A percentile compares a stretch with the other conserved stretches of the same genome.
Evolutionary conservation across 2,888 invertebrate species (phyloP).

Genomic region (Zygaena filipendulae): DNA sequence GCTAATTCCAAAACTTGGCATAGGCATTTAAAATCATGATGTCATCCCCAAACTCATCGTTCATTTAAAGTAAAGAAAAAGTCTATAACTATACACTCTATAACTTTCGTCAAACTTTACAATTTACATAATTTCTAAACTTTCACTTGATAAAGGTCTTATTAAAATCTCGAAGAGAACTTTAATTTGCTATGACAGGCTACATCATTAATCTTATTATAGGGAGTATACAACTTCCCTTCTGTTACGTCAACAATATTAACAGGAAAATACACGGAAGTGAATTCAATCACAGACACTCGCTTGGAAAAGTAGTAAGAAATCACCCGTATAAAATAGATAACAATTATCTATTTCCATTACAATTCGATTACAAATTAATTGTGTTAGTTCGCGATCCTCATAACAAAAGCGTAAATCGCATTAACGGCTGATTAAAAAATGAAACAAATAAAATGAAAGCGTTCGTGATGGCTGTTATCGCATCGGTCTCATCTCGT

Average conservation of each 20-base stretch:
- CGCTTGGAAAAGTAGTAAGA: too few species aligned
- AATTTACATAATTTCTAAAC: constrained; percentile 45
- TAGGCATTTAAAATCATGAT: too few species aligned
- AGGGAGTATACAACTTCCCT: constrained; percentile 24
- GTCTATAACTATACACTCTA: too few species aligned
- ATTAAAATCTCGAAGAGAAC: constrained; percentile 53
- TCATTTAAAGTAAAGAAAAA: too few species aligned
- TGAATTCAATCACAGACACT: too few species aligned
- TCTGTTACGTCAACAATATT: constrained; percentile 23
- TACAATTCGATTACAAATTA: too few species aligned
- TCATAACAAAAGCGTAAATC: too few species aligned
- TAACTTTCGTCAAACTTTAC: constrained; percentile 27
- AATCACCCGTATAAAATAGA: constrained; percentile 13
- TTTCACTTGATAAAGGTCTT: constrained; percentile 43
- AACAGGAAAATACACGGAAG: constrained; percentile 23
- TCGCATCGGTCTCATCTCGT: constrained; percentile 39
- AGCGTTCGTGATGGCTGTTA: constrained; percentile 43
- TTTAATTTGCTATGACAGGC: constrained; percentile 53
- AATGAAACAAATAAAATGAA: constrained; percentile 52
- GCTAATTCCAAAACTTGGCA: too few species aligned
- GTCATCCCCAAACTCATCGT: too few species aligned
- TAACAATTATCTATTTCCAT: too few species aligned
- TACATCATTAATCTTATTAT: constrained; percentile 52
- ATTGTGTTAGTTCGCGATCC: too few species aligned
- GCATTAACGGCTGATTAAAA: constrained; percentile 43